Percentiles rank a stretch among this genome's conserved stretches.
phyloP scores from a whole-genome alignment of 1,140 invertebrate species.

The Maniola jurtina region DNA sequence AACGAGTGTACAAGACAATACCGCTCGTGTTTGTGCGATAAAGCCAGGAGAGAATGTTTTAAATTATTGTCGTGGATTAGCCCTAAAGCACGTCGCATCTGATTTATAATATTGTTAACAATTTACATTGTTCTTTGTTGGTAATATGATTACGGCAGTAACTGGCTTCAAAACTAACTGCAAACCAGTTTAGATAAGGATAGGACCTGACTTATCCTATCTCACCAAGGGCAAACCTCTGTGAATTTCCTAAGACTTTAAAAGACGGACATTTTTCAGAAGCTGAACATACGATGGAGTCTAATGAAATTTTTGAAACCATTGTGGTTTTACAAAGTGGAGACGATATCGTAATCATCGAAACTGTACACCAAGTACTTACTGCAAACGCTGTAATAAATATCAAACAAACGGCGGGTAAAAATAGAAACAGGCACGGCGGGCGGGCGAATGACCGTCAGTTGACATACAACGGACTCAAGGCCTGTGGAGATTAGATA shows the following conservation, averaged over 20 bases:
- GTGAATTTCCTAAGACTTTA: neutral
- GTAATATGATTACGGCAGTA: too few relatives aligned
- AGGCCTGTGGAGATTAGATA: slow-evolving; percentile 74
- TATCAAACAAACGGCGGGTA: slow-evolving; percentile 71
- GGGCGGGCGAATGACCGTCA: slow-evolving; percentile 70
- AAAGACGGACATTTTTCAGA: neutral
- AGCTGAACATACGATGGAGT: neutral
- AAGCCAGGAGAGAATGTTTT: slow-evolving; percentile 27
- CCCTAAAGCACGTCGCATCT: slow-evolving; percentile 22
- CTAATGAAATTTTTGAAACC: neutral
- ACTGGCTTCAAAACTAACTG: too few relatives aligned
- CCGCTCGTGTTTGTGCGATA: slow-evolving; percentile 52
- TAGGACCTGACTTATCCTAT: too few relatives aligned
- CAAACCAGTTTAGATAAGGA: too few relatives aligned
- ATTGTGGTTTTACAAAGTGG: slow-evolving; percentile 12
- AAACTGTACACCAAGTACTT: slow-evolving; percentile 54
- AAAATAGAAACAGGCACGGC: slow-evolving; percentile 66
- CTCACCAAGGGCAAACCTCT: too few relatives aligned
- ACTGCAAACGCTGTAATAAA: slow-evolving; percentile 59
- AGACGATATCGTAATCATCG: slow-evolving; percentile 61
- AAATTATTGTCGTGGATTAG: slow-evolving; percentile 31
- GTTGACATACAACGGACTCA: slow-evolving; percentile 75
- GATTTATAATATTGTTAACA: slow-evolving; percentile 14
- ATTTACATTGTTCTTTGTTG: too few relatives aligned
- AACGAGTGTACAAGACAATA: slow-evolving; percentile 59